Percentiles rank a stretch among this genome's conserved stretches.
phyloP scores from a whole-genome alignment of 1,140 invertebrate genomes.

The Drosophila bifasciata region DNA sequence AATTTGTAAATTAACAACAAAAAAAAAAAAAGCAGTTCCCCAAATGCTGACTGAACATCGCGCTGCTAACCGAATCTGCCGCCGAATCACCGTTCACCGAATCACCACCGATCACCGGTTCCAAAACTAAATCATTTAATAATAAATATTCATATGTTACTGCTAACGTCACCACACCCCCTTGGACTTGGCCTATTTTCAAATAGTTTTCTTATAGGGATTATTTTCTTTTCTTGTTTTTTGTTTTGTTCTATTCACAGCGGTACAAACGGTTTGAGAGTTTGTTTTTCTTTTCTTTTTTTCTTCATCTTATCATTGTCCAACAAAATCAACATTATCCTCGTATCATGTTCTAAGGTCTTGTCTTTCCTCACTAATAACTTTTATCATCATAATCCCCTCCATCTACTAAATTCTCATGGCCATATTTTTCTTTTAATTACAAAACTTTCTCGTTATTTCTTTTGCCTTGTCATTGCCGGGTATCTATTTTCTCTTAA shows the following conservation, averaged over 20 bases:
- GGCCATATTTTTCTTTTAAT: too few species aligned
- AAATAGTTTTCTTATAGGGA: too few species aligned
- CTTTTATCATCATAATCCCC: too few species aligned
- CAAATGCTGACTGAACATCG: slow-evolving; percentile 32
- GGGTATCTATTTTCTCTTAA: too few species aligned
- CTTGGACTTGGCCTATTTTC: background rate
- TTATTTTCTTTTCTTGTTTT: background rate
- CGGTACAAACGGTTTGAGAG: background rate
- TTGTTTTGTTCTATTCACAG: slow-evolving; percentile 19
- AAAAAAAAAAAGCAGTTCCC: slow-evolving; percentile 35
- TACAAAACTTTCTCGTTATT: too few species aligned
- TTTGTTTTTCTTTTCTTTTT: too few species aligned
- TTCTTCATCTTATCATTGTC: background rate
- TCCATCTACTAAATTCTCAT: too few species aligned
- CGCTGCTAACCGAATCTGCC: background rate
- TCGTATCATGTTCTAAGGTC: background rate
- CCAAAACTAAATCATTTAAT: slow-evolving; percentile 3
- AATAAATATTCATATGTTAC: slow-evolving; percentile 31
- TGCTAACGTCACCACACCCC: too few species aligned
- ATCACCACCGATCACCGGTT: too few species aligned
- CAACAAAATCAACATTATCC: background rate
- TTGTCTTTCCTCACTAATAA: too few species aligned
- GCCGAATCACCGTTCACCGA: slow-evolving; percentile 2
- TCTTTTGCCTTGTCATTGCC: too few species aligned
- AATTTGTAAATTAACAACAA: slow-evolving; percentile 32